Evolutionary conservation across 2,888 invertebrate genomes (phyloP).

Genomic region (Acholoe squamosa): DNA sequence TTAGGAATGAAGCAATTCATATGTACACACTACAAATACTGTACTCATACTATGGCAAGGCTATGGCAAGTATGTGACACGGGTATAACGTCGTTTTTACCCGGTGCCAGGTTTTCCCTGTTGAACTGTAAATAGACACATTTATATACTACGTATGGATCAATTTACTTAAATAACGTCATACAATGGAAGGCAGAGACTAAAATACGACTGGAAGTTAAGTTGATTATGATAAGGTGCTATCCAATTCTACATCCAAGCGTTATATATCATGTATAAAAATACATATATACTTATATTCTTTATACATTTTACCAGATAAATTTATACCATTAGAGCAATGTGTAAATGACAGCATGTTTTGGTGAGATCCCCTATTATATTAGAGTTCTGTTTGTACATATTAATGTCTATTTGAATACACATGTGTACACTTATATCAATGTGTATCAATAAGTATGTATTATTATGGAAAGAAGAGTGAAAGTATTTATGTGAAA

Average conservation of each 20-base stretch:
- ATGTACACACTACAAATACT: not conserved
- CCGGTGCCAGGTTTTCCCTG: no score
- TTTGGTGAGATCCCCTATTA: constrained; percentile 38
- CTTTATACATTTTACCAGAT: constrained; percentile 60
- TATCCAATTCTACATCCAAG: constrained; percentile 24
- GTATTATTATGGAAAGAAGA: not conserved
- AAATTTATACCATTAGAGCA: constrained; percentile 18
- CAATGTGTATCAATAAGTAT: not conserved
- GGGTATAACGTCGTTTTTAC: no score
- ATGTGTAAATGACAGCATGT: constrained; percentile 42
- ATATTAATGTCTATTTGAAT: constrained; percentile 53
- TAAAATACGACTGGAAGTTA: no score
- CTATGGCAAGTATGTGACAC: not conserved
- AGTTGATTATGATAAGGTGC: not conserved
- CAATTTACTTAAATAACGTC: not conserved
- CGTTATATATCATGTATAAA: constrained; percentile 39
- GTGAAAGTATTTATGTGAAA: constrained; percentile 52
- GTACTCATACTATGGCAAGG: not conserved
- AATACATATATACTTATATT: constrained; percentile 53
- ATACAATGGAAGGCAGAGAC: not conserved
- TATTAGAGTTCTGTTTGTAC: constrained; percentile 40
- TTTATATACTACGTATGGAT: not conserved
- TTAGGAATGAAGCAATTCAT: not conserved
- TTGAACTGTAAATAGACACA: not conserved
- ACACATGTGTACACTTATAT: constrained; percentile 21